Conservation (phyloP, 2,888 invertebrate species). For the Archips crataeganus region DNA sequence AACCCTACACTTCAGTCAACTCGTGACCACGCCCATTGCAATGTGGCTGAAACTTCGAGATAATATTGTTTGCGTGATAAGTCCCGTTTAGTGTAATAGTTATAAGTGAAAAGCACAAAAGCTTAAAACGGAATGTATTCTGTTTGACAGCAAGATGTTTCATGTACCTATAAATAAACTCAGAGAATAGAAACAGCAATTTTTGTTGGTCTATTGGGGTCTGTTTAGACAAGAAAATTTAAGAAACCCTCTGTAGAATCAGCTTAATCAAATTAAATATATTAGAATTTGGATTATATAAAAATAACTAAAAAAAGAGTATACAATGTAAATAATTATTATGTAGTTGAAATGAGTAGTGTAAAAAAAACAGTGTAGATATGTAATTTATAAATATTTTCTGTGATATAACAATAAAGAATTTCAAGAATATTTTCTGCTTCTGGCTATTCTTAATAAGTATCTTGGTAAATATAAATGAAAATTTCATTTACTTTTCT, state of each 20-base stretch:
- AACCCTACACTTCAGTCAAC: too few species aligned
- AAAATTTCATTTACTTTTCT: not conserved
- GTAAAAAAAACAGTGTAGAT: slow-evolving; percentile 8
- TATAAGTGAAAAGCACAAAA: too few species aligned
- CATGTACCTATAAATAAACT: too few species aligned
- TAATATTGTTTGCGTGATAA: too few species aligned
- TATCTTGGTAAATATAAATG: not conserved
- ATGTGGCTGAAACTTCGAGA: too few species aligned
- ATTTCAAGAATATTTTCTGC: not conserved
- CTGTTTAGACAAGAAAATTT: not conserved
- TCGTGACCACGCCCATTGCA: too few species aligned
- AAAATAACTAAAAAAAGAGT: not conserved
- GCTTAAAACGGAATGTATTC: too few species aligned
- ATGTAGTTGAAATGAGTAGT: not conserved
- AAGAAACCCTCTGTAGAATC: not conserved
- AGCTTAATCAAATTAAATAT: not conserved
- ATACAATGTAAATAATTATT: not conserved
- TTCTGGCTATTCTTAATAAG: not conserved
- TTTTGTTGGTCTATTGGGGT: too few species aligned
- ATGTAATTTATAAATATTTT: slow-evolving; percentile 28
- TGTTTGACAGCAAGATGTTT: too few species aligned
- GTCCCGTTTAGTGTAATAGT: too few species aligned
- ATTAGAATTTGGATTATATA: not conserved
- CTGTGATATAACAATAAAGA: slow-evolving; percentile 42
- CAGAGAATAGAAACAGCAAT: too few species aligned